Conservation (phyloP, 2,888 invertebrate species). For the Merodon equestris region DNA sequence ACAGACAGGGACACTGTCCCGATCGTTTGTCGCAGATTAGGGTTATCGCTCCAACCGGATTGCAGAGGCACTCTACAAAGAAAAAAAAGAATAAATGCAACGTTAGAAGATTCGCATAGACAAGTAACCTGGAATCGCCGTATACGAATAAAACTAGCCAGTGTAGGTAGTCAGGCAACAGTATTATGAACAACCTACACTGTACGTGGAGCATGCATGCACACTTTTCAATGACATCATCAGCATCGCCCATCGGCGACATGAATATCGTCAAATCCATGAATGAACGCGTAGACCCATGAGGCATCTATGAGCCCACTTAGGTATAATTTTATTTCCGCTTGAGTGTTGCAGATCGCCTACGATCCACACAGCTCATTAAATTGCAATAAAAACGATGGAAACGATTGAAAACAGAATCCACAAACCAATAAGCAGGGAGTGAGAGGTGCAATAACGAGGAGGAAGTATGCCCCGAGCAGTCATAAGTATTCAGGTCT, state of each 20-base stretch:
- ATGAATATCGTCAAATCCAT: conserved; percentile 51
- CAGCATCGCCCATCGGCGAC: conserved; percentile 52
- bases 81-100: conserved; percentile 61
- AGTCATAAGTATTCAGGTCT: conserved; percentile 43
- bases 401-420: conserved; percentile 2
- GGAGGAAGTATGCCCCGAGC: conserved; percentile 35
- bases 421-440: background rate
- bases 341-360: conserved; percentile 44
- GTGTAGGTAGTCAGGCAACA: conserved; percentile 41
- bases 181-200: too few relatives aligned
- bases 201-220: conserved; percentile 25
- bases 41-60: conserved; percentile 84
- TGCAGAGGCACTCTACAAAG: conserved; percentile 92
- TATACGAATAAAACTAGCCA: too few relatives aligned
- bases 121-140: conserved; percentile 33
- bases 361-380: conserved; percentile 40
- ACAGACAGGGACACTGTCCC: conserved; percentile 88
- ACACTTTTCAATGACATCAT: conserved; percentile 65
- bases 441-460: conserved; percentile 18
- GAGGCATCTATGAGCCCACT: conserved; percentile 49
- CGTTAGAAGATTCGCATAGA: conserved; percentile 1
- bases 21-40: conserved; percentile 86
- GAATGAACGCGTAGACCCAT: conserved; percentile 54
- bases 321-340: conserved; percentile 57
- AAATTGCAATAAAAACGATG: background rate